A percentile compares a stretch with the other conserved stretches of the same genome.
Evolutionary conservation across 2,113 vertebrate genomes (phyloP).

Genomic region (Steatornis caripensis): DNA sequence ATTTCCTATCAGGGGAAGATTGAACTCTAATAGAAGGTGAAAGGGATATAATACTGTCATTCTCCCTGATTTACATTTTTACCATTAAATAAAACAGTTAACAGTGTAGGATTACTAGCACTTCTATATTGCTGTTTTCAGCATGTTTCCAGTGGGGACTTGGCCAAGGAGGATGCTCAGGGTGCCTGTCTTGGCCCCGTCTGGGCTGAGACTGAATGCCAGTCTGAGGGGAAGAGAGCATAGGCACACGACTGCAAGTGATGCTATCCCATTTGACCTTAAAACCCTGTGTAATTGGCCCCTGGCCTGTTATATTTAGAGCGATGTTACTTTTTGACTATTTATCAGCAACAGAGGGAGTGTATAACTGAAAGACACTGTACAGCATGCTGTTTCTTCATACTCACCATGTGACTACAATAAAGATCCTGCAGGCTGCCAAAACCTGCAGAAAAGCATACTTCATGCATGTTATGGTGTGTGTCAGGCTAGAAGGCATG

Average conservation of each 20-base stretch:
- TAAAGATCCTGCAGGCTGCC: neutral
- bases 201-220: neutral
- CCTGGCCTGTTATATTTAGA: neutral
- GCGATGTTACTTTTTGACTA: neutral
- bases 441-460: neutral
- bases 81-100: neutral
- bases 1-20: neutral
- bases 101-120: neutral
- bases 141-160: neutral
- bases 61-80: neutral
- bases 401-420: neutral
- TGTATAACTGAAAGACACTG: neutral
- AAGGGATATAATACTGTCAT: neutral
- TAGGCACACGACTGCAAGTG: neutral
- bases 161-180: neutral
- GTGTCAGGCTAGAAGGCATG: neutral
- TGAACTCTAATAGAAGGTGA: neutral
- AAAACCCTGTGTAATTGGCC: neutral
- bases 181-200: neutral
- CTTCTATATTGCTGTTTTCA: neutral
- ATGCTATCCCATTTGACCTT: neutral
- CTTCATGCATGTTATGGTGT: too few species aligned
- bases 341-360: neutral
- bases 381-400: neutral
- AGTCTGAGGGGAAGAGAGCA: neutral